Evolutionary conservation across 2,113 vertebrate species (phyloP).

Genomic region (Bubo bubo): DNA sequence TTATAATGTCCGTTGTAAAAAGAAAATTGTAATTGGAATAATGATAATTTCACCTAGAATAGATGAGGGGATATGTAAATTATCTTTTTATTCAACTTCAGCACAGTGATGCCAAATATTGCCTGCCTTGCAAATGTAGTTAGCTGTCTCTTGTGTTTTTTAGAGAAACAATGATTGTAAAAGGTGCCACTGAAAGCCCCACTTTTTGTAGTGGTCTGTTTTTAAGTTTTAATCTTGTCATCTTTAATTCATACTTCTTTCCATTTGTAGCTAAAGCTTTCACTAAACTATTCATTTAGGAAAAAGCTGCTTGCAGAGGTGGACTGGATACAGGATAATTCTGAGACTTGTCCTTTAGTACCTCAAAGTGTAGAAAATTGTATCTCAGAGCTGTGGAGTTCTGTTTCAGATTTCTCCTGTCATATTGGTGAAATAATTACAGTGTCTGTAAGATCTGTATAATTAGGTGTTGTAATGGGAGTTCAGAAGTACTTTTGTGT

Average conservation of each 20-base stretch:
- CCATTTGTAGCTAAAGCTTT: constrained; percentile 27
- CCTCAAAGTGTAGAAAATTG: constrained; percentile 16
- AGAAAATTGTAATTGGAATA: background rate
- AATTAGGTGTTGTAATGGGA: constrained; percentile 15
- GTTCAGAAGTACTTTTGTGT: constrained; percentile 1
- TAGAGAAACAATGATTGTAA: background rate
- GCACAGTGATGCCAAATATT: background rate
- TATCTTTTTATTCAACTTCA: background rate
- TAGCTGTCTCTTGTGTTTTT: background rate
- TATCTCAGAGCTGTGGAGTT: background rate
- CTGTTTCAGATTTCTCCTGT: constrained; percentile 1
- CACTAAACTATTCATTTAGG: background rate
- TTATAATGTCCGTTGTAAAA: background rate
- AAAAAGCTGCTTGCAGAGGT: background rate
- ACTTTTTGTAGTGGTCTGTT: background rate
- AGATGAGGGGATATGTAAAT: background rate
- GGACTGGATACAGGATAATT: background rate
- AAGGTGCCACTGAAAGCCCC: background rate
- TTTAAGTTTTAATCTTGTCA: constrained; percentile 6
- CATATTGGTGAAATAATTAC: background rate
- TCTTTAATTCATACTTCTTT: constrained; percentile 36
- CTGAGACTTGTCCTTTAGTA: constrained; percentile 12
- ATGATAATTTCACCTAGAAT: background rate
- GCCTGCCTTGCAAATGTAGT: background rate
- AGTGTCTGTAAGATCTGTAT: background rate